Conservation (phyloP, 1,140 invertebrate species). For the Cydia splendana region DNA sequence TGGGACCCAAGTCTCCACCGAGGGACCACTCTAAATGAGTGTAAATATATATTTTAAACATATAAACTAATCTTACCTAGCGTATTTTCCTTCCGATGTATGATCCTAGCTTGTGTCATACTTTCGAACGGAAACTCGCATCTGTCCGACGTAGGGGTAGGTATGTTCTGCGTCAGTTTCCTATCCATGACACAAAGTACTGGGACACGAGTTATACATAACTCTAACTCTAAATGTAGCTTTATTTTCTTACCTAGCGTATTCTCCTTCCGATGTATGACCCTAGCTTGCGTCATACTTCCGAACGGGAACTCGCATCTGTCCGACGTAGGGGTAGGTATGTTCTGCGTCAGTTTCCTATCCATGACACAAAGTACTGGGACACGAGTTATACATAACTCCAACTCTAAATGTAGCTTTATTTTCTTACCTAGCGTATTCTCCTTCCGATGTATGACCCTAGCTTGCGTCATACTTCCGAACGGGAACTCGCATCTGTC, state of each 20-base stretch:
- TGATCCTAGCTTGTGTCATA: slow-evolving; percentile 91
- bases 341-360: slow-evolving; percentile 82
- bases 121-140: slow-evolving; percentile 91
- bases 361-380: slow-evolving; percentile 91
- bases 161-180: slow-evolving; percentile 81
- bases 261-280: slow-evolving; percentile 80
- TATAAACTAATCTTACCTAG: slow-evolving; percentile 60
- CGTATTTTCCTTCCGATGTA: slow-evolving; percentile 80
- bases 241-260: slow-evolving; percentile 66
- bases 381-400: slow-evolving; percentile 59
- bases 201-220: slow-evolving; percentile 91
- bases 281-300: slow-evolving; percentile 92
- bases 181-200: slow-evolving; percentile 90
- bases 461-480: slow-evolving; percentile 93
- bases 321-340: slow-evolving; percentile 75
- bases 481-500: slow-evolving; percentile 87
- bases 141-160: slow-evolving; percentile 75
- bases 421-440: slow-evolving; percentile 77
- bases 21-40: slow-evolving; percentile 37
- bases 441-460: slow-evolving; percentile 81
- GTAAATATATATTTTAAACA: too few relatives aligned
- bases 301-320: slow-evolving; percentile 89
- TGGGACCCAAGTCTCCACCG: slow-evolving; percentile 86
- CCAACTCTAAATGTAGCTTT: too few relatives aligned
- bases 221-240: slow-evolving; percentile 85